phyloP scores from a whole-genome alignment of 2,113 vertebrate genomes.

The Grus americana region DNA sequence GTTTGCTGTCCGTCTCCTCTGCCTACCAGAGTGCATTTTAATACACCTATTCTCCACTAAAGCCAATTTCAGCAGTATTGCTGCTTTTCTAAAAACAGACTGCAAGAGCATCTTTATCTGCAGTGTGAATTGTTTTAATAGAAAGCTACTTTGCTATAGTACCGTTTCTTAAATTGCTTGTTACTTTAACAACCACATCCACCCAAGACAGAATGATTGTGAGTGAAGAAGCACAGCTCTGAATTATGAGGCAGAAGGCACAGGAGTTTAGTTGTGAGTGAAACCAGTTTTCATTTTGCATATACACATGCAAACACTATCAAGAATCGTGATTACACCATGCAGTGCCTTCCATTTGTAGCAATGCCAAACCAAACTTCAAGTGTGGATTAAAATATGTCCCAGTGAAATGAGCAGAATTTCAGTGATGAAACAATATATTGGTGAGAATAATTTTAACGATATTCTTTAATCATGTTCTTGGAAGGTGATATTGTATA shows the following conservation, averaged over 20 bases:
- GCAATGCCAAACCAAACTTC: background rate
- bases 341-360: background rate
- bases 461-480: background rate
- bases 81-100: constrained; percentile 22
- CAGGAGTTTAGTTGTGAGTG: background rate
- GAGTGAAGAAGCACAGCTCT: background rate
- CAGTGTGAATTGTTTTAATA: background rate
- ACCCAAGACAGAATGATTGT: background rate
- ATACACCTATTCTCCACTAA: background rate
- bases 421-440: background rate
- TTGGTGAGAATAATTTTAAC: background rate
- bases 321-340: background rate
- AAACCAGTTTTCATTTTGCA: background rate
- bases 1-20: background rate
- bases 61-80: background rate
- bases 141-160: background rate
- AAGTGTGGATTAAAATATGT: background rate
- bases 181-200: background rate
- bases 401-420: background rate
- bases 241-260: background rate
- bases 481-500: background rate
- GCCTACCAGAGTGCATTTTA: background rate
- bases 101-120: background rate
- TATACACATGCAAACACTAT: too few species aligned
- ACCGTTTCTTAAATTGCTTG: background rate